Conservation (phyloP, 2,113 vertebrate species). For the Notiomystis cincta region DNA sequence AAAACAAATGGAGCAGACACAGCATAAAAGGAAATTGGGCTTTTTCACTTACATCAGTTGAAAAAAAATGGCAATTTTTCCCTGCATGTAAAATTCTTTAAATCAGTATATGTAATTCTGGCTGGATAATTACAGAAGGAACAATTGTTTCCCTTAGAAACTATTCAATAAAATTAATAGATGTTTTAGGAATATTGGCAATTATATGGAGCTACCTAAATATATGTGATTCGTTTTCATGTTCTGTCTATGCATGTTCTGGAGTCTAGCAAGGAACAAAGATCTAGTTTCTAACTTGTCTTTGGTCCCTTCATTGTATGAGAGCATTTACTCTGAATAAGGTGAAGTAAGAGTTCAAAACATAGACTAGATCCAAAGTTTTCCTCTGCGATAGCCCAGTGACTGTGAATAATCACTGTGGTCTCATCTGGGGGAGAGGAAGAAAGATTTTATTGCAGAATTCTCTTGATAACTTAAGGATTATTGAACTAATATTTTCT, state of each 20-base stretch:
- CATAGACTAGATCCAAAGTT: background rate
- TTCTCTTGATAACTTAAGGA: background rate
- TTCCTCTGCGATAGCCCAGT: background rate
- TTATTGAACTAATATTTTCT: background rate
- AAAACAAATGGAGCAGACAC: background rate
- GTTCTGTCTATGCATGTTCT: background rate
- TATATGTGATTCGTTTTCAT: background rate
- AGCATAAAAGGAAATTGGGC: background rate
- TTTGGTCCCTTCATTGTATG: background rate
- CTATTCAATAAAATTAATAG: background rate
- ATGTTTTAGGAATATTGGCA: background rate
- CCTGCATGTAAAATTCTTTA: background rate
- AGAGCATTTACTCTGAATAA: background rate
- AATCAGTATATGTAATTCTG: background rate
- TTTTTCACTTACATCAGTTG: background rate
- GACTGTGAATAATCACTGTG: background rate
- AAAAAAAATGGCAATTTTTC: background rate
- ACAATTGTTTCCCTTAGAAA: background rate
- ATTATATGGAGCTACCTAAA: background rate
- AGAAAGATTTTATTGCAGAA: background rate
- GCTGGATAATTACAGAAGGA: background rate
- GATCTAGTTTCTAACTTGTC: background rate
- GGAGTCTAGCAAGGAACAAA: background rate
- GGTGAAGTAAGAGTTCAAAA: background rate
- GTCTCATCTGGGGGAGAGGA: accelerated